Evolutionary conservation across 2,888 invertebrate species (phyloP).

Genomic region (Cantharis rufa): DNA sequence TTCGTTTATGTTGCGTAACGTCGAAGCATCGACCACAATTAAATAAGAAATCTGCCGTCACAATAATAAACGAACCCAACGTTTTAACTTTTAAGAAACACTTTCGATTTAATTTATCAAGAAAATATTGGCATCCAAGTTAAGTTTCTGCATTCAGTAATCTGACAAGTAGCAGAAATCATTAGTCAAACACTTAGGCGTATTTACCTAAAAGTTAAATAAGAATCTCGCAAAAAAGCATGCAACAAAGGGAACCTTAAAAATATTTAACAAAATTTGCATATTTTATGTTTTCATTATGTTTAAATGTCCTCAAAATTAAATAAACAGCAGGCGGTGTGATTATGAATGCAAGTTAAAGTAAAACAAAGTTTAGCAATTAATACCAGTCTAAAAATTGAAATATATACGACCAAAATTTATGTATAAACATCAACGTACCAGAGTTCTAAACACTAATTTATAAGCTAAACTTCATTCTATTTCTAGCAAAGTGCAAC

Average conservation of each 20-base stretch:
- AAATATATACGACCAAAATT: slow-evolving; percentile 18
- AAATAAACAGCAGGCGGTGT: not conserved
- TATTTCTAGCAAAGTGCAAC: slow-evolving; percentile 9
- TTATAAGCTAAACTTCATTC: slow-evolving; percentile 14
- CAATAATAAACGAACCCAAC: slow-evolving; percentile 1
- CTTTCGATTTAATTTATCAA: slow-evolving; percentile 2
- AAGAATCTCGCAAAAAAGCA: not conserved
- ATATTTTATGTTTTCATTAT: slow-evolving; percentile 9
- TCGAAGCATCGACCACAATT: not conserved
- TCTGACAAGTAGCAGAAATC: slow-evolving; percentile 10
- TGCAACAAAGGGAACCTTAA: not conserved
- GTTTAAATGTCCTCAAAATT: slow-evolving; percentile 5
- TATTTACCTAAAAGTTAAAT: not conserved
- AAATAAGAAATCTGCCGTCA: slow-evolving; percentile 7
- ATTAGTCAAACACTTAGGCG: slow-evolving; percentile 11
- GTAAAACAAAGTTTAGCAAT: slow-evolving; percentile 10
- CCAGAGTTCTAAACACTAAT: slow-evolving; percentile 11
- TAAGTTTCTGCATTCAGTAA: slow-evolving; percentile 10
- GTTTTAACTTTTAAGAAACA: slow-evolving; percentile 8
- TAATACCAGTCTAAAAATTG: slow-evolving; percentile 9
- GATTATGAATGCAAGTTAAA: slow-evolving; percentile 8
- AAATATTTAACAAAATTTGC: not conserved
- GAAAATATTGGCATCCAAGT: slow-evolving; percentile 8
- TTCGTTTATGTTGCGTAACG: slow-evolving; percentile 14
- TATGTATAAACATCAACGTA: slow-evolving; percentile 17